These are phyloP conservation scores for Galbula dea DNA, from an alignment of 2,113 vertebrate species.

Conservation along the genomic window DNA sequence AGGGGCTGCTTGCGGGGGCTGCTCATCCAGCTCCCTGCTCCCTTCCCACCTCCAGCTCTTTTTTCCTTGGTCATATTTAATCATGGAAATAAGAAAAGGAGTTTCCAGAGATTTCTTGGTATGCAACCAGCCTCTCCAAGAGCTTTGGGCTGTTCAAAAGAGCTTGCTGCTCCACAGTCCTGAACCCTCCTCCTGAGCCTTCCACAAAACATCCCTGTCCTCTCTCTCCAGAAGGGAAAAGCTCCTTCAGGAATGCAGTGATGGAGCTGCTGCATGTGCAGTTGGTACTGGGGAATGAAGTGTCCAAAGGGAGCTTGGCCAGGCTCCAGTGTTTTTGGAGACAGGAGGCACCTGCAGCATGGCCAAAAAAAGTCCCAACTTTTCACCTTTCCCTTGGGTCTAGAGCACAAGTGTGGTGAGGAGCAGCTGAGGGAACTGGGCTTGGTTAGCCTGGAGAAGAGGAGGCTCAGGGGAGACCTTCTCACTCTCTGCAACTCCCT, in stretches of 20 bases:
- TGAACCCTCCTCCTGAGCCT: background rate
- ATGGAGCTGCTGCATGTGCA: background rate
- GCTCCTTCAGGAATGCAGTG: background rate
- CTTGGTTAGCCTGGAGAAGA: too few species aligned
- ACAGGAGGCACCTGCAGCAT: background rate
- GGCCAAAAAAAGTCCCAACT: background rate
- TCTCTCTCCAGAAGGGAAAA: background rate
- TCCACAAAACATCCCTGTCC: background rate
- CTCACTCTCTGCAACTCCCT: too few species aligned
- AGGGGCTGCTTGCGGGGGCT: background rate
- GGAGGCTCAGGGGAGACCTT: too few species aligned
- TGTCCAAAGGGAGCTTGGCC: background rate
- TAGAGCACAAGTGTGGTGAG: too few species aligned
- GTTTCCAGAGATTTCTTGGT: background rate
- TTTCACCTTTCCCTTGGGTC: background rate
- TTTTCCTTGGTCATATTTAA: background rate
- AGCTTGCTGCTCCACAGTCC: background rate
- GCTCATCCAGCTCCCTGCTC: background rate
- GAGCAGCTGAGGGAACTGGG: too few species aligned
- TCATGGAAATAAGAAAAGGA: background rate
- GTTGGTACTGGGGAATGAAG: background rate
- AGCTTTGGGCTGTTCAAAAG: rapidly evolving
- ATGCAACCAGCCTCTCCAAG: background rate
- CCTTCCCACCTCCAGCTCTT: rapidly evolving
- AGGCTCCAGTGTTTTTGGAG: rapidly evolving